Evolutionary conservation across 2,797 vertebrate species (phyloP), one percentile per base, ranked within the genome.

Genomic region (Garrulus glandarius): DNA sequence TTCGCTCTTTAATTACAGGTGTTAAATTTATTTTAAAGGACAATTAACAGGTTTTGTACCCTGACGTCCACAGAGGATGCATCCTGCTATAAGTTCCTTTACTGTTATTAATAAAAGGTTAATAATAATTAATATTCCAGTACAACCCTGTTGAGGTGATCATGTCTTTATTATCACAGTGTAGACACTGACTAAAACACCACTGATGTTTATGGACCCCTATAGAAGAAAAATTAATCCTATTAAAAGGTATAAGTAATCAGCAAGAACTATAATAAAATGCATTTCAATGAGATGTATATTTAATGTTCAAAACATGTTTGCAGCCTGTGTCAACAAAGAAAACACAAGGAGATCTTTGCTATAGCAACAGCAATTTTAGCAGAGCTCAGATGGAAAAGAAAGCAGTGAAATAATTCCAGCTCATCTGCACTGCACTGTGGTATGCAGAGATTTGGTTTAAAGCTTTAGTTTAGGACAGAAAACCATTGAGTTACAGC

Each of bases 381-480:
- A 57, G 85, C 79, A 5, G 69, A 95, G 91, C 34, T 82, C 64
- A 63, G 90, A 95, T 85, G 71, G 56, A 68, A 57, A 59, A 87
- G 63, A 84, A 96, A 84, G 75, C 90, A 23, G 63, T 84, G 88
- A 92, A 86, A 84, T 85, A 82, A 97, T 96, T 96, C 90, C 94
- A 97, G 81, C 29, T 70, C 57, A 46, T 84, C 89, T 91, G 77
- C 65, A 56, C 84, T n/a, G 68, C 88, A 90, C 87, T 61, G 8
- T 39, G 69, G 75, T 81, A 52, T 5, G 27, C 41, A 67, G 79
- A 20, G 50, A 83, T 11, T 85, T 36, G 39, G 34, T 36, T 57
- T 53, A 65, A 75, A 76, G 19, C 44, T 86, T 86, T 30, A 37
- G 29, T 70, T 87, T 55, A 81, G 59, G 61, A 60, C 65, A 81